Conservation (phyloP, 2,797 vertebrate genomes). For the Tenualosa thibaudeaui region DNA sequence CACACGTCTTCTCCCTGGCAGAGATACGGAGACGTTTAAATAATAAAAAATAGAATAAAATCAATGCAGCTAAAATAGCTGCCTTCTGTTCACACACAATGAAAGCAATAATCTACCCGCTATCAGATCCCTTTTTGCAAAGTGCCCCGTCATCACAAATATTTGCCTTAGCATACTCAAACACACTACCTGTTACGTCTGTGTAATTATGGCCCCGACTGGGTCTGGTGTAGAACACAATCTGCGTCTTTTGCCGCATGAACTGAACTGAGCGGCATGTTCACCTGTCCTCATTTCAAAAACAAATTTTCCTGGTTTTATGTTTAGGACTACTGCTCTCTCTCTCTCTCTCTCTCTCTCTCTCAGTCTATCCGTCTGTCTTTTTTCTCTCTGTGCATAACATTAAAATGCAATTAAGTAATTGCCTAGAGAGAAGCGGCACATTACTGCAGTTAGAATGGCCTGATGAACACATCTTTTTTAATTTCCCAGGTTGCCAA, state of each 20-base stretch:
- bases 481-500: conserved; percentile 54
- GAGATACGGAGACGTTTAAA: too few relatives aligned
- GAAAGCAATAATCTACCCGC: neutral
- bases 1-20: neutral
- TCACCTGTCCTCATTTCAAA: neutral
- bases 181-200: neutral
- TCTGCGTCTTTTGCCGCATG: neutral
- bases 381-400: conserved; percentile 37
- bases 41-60: neutral
- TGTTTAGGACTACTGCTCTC: conserved; percentile 21
- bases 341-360: conserved; percentile 19
- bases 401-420: conserved; percentile 61
- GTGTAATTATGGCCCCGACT: neutral
- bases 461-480: conserved; percentile 49
- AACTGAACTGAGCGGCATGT: neutral
- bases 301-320: neutral
- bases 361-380: conserved; percentile 17
- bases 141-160: neutral
- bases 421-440: conserved; percentile 55
- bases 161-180: conserved; percentile 3
- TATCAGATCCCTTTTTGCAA: neutral
- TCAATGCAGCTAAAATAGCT: neutral
- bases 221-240: neutral
- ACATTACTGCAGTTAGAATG: conserved; percentile 50
- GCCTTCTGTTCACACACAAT: neutral